Conservation (phyloP, 2,888 invertebrate species). For the Myopa tessellatipennis region DNA sequence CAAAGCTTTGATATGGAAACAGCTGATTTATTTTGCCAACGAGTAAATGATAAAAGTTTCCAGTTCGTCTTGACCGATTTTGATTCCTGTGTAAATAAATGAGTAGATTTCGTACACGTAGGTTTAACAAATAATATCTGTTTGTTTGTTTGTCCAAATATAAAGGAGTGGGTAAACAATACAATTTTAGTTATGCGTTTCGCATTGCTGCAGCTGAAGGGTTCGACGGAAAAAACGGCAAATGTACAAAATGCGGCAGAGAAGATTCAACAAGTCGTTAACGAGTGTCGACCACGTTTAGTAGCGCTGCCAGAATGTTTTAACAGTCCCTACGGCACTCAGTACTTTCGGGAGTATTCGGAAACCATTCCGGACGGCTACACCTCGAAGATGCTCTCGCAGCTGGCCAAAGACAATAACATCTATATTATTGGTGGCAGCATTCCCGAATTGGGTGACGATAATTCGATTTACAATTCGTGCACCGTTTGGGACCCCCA, state of each 20-base stretch:
- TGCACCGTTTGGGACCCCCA: conserved; percentile 85
- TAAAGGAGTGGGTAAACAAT: too few relatives aligned
- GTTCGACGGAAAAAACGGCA: conserved; percentile 78
- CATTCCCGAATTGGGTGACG: conserved; percentile 81
- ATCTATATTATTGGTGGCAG: conserved; percentile 91
- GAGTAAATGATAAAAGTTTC: too few relatives aligned
- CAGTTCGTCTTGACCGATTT: too few relatives aligned
- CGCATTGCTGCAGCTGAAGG: conserved; percentile 86
- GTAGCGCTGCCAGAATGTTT: conserved; percentile 89
- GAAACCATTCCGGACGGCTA: conserved; percentile 85
- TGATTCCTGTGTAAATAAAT: background rate
- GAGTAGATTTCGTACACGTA: conserved; percentile 31
- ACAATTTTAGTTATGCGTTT: conserved; percentile 66
- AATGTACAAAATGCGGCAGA: conserved; percentile 81
- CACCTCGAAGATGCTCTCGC: conserved; percentile 78
- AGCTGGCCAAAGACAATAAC: conserved; percentile 79
- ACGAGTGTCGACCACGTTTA: conserved; percentile 73
- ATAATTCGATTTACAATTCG: conserved; percentile 80
- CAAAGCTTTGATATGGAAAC: too few relatives aligned
- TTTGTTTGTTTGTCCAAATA: background rate
- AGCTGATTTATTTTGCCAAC: too few relatives aligned
- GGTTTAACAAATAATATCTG: background rate
- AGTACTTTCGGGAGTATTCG: conserved; percentile 86
- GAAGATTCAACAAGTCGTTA: conserved; percentile 74
- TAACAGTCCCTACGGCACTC: conserved; percentile 93